Evolutionary conservation across 2,888 invertebrate species (phyloP).

Genomic region (Pemphredon lugubris): DNA sequence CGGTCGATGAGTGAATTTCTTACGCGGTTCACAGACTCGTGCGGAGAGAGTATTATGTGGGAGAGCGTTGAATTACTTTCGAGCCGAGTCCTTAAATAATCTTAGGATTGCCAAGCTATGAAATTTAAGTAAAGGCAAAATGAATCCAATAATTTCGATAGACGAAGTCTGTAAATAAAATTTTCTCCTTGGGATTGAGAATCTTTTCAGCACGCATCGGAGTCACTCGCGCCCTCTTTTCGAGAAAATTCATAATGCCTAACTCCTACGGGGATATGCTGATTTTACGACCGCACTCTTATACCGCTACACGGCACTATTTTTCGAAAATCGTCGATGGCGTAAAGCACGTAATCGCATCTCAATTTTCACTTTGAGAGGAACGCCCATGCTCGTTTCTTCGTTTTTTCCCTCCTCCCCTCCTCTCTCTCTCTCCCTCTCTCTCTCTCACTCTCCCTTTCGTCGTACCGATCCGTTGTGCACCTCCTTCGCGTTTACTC

Average conservation of each 20-base stretch:
- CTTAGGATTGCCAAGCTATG: too few species aligned
- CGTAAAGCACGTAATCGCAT: slow-evolving; percentile 52
- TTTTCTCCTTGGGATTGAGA: slow-evolving; percentile 19
- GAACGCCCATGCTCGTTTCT: slow-evolving; percentile 24
- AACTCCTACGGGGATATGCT: slow-evolving; percentile 44
- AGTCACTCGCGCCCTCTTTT: slow-evolving; percentile 21
- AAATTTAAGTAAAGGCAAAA: slow-evolving; percentile 30
- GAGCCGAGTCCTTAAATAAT: too few species aligned
- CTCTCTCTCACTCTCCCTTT: not conserved
- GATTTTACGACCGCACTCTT: slow-evolving; percentile 47
- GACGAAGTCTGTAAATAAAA: slow-evolving; percentile 36
- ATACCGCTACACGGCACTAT: slow-evolving; percentile 40
- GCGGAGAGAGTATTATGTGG: too few species aligned
- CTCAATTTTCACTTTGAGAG: slow-evolving; percentile 57
- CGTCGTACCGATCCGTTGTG: too few species aligned
- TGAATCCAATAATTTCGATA: slow-evolving; percentile 21
- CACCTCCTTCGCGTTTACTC: slow-evolving; percentile 40
- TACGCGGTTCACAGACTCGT: too few species aligned
- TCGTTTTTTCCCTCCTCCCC: not conserved
- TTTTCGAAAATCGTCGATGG: slow-evolving; percentile 54
- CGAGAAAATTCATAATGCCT: slow-evolving; percentile 47
- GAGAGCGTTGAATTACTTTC: too few species aligned
- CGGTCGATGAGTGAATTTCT: too few species aligned
- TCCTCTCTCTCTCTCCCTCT: slow-evolving; percentile 2
- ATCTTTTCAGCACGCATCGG: slow-evolving; percentile 13